Evolutionary conservation across 2,113 vertebrate genomes (phyloP).

Genomic region (Rhea americana): DNA sequence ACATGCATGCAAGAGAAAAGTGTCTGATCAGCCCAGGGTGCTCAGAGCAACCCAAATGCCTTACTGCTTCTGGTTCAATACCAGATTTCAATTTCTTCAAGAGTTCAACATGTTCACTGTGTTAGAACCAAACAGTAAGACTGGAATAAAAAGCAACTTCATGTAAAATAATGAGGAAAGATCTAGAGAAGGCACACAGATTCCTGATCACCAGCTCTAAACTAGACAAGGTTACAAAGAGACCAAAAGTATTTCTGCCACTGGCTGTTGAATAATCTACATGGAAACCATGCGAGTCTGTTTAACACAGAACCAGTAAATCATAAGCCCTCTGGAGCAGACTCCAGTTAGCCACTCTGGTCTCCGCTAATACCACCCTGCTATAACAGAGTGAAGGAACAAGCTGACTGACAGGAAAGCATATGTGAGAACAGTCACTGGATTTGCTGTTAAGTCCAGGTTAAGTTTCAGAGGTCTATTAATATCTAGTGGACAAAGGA

Average conservation of each 20-base stretch:
- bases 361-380: not conserved
- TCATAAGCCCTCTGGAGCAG: not conserved
- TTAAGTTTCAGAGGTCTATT: not conserved
- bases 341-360: not conserved
- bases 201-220: not conserved
- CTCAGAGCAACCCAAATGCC: not conserved
- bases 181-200: not conserved
- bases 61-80: not conserved
- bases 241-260: constrained; percentile 24
- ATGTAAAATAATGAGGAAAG: not conserved
- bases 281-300: constrained; percentile 9
- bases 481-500: not conserved
- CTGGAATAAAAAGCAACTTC: not conserved
- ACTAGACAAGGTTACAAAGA: constrained; percentile 1
- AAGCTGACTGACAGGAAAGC: not conserved
- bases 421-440: not conserved
- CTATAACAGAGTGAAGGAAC: not conserved
- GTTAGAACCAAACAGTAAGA: not conserved
- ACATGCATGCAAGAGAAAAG: not conserved
- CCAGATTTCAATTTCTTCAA: not conserved
- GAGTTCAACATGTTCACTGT: not conserved
- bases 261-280: constrained; percentile 10
- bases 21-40: not conserved
- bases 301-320: not conserved
- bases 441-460: not conserved